A percentile compares a stretch with the other conserved stretches of the same genome.
These are phyloP conservation scores for Linurgus olivaceus DNA, from an alignment of 2,797 vertebrate genomes.

Conservation along the genomic window DNA sequence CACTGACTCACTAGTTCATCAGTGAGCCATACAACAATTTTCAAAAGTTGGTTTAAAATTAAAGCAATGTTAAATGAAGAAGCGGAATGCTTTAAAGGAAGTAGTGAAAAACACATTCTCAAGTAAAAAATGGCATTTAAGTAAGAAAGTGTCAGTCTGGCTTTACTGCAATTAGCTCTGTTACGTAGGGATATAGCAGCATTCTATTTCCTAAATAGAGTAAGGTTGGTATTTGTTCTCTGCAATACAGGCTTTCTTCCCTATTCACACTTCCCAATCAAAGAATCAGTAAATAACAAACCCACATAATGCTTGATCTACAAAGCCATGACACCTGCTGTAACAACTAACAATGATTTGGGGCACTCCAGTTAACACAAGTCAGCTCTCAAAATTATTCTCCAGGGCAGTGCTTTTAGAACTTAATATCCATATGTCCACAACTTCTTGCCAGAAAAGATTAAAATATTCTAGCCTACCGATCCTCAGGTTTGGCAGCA, in stretches of 20 bases:
- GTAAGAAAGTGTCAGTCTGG: not conserved
- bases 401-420: not conserved
- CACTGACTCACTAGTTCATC: not conserved
- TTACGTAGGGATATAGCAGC: not conserved
- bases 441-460: not conserved
- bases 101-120: not conserved
- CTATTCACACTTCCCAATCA: not conserved
- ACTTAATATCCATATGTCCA: not conserved
- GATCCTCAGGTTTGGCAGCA: not conserved
- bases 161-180: not conserved
- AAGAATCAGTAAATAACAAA: constrained; percentile 23
- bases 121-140: not conserved
- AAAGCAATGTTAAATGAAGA: not conserved
- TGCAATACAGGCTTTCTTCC: not conserved
- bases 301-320: not conserved
- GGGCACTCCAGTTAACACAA: not conserved
- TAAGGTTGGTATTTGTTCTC: not conserved
- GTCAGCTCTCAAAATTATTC: not conserved
- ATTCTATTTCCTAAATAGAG: not conserved
- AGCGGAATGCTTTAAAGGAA: not conserved
- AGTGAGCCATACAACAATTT: not conserved
- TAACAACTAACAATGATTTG: not conserved
- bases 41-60: not conserved
- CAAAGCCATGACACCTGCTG: not conserved
- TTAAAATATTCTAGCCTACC: not conserved